Base-by-base conservation (phyloP, 2,888 invertebrate genomes). In the Ligdia adustata region DNA sequence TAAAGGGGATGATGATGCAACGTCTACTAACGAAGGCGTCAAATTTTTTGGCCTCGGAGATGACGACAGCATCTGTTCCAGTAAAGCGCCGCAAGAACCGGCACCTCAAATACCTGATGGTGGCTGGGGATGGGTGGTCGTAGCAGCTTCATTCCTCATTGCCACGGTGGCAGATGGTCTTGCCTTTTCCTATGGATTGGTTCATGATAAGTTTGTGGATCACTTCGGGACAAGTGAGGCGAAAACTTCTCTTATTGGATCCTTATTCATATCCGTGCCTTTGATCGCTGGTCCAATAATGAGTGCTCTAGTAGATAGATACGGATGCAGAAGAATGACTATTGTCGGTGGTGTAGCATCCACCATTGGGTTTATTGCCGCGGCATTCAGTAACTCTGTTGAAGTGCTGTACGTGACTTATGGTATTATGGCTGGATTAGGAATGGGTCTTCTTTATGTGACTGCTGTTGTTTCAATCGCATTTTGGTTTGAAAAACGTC, bases 51-150 rank as follows among this genome's bases (percentile, higher is more conserved):
- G 91, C 7, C 75, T 92, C 50, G 89, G 87, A 37, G 91, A 90
- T 55, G 77, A 78, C 33, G 89, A 92, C 62, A 91, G 90, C 70
- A 84, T 90, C 56, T 83, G 91, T 52, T 90, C 90, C 1, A 79
- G 81, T 62, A 71, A 73, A 55, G 63, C 79, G 34, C 55, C 82
- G 16, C 57, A 64, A 55, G 75, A 85, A 47, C 60, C 85, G 80
- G 85, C 84, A 27, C 92, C 93, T 0, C 92, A 92, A 55, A 93
- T 94, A 44, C 96, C 96, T 0, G 96, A 96, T 67, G 96, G 96
- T n/a, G 96, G 96, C 15, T 97, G 95, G 94, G 97, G 97, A 15
- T 97, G 97, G 97, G 93, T 97, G 52, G 95, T 99, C 0, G 98
- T 98, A 0, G 89, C 94, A 9, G 94, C 97, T 1, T 96, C 97